Evolutionary conservation across 2,888 invertebrate species (phyloP).

Genomic region (Hydroisotoma schaefferi): DNA sequence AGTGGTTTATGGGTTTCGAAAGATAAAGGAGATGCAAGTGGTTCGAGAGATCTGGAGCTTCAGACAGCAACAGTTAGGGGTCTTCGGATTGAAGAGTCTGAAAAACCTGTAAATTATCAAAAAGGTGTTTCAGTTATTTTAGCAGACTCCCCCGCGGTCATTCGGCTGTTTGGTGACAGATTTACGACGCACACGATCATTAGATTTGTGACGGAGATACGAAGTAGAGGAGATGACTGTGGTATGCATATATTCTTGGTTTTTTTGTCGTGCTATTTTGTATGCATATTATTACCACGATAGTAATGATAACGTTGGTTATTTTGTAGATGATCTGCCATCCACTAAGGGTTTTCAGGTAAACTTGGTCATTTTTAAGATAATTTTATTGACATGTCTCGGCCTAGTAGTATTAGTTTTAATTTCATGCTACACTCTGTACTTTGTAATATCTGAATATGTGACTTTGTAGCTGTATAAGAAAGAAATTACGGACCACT

Average conservation of each 20-base stretch:
- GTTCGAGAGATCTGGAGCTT: neutral
- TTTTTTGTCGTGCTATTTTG: neutral
- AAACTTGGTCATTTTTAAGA: neutral
- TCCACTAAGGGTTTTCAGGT: conserved; percentile 10
- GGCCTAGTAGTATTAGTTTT: neutral
- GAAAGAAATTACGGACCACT: conserved; percentile 27
- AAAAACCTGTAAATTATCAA: conserved; percentile 46
- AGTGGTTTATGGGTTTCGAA: too few relatives aligned
- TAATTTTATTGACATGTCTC: too few relatives aligned
- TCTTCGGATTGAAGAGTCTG: conserved; percentile 43
- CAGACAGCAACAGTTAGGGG: conserved; percentile 38
- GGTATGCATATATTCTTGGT: conserved; percentile 28
- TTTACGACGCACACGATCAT: conserved; percentile 60
- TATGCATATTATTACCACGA: neutral
- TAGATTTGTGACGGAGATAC: conserved; percentile 45
- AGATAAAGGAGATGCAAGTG: too few relatives aligned
- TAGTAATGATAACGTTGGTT: neutral
- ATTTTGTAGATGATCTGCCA: neutral
- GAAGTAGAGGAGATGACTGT: conserved; percentile 39
- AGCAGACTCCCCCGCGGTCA: conserved; percentile 59
- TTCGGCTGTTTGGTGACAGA: conserved; percentile 72
- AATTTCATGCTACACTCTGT: neutral
- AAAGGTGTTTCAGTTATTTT: conserved; percentile 67
- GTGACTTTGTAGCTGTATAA: conserved; percentile 24
- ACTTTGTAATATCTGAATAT: neutral